Percentiles rank a stretch among this genome's conserved stretches.
Evolutionary conservation across 23 tunicate genomes (phyloP).

Genomic region (Oikopleura albicans): DNA sequence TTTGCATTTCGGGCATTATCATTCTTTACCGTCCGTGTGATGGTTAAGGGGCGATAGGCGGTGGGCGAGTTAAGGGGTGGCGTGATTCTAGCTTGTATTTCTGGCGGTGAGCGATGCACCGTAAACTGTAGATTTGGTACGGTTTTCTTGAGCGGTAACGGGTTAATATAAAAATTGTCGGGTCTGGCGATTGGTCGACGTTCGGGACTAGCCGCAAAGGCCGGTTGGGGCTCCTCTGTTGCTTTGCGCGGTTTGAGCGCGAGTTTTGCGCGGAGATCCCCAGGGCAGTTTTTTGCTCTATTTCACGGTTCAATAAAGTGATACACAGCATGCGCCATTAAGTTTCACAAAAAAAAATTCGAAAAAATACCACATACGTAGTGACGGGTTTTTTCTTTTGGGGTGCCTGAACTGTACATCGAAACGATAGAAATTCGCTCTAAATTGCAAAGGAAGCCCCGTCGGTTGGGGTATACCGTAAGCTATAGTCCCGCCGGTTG

Average conservation of each 20-base stretch:
- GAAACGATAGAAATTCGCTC: too few species aligned
- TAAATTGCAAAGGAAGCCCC: too few species aligned
- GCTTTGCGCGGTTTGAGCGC: background rate
- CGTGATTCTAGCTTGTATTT: background rate
- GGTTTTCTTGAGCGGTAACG: background rate
- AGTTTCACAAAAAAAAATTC: too few species aligned
- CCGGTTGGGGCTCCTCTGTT: background rate
- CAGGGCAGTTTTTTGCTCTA: background rate
- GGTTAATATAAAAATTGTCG: background rate
- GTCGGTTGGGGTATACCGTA: too few species aligned
- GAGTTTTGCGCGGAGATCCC: background rate
- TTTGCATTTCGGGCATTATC: background rate
- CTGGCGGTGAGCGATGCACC: background rate
- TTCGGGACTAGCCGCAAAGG: too few species aligned
- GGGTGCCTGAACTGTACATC: too few species aligned
- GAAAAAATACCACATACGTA: too few species aligned
- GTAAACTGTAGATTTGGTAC: background rate
- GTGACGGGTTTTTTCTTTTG: too few species aligned
- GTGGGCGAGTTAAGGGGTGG: background rate
- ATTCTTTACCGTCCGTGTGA: conserved; percentile 1
- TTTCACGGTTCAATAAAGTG: too few species aligned
- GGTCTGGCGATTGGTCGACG: too few species aligned
- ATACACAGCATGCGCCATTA: too few species aligned
- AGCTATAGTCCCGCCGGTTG: too few species aligned
- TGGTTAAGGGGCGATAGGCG: background rate